A percentile compares a stretch with the other conserved stretches of the same genome.
Conservation (phyloP, 2,113 vertebrate genomes). For the Stomatorhinus ivindoensis region DNA sequence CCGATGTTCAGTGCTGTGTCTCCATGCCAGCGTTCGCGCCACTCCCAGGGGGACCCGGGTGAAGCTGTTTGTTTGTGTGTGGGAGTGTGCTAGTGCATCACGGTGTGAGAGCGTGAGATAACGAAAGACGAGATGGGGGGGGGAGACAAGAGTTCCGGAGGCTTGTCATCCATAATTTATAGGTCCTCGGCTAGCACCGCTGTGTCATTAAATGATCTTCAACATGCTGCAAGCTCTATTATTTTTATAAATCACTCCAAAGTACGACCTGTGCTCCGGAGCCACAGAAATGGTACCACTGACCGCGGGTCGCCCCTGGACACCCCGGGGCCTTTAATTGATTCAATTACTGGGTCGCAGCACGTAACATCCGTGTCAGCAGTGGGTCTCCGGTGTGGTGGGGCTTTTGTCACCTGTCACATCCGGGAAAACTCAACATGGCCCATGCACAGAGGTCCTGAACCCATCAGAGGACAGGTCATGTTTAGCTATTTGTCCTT, state of each 20-base stretch:
- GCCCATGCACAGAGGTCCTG: constrained; percentile 34
- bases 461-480: background rate
- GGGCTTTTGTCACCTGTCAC: constrained; percentile 24
- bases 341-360: constrained; percentile 39
- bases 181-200: constrained; percentile 34
- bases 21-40: background rate
- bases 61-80: background rate
- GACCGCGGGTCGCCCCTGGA: constrained; percentile 39
- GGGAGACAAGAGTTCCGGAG: constrained; percentile 25
- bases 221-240: constrained; percentile 45
- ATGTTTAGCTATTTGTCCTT: background rate
- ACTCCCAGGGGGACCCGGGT: background rate
- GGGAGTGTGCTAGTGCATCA: background rate
- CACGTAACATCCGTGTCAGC: constrained; percentile 22
- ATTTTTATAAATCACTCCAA: constrained; percentile 55
- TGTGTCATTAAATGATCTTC: constrained; percentile 54
- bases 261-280: constrained; percentile 48
- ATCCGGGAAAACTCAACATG: constrained; percentile 40
- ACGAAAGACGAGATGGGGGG: background rate
- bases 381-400: constrained; percentile 1
- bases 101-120: background rate
- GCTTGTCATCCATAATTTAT: constrained; percentile 38
- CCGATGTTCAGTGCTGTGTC: background rate
- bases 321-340: constrained; percentile 45
- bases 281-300: constrained; percentile 45